phyloP scores from a whole-genome alignment of 2,797 vertebrate genomes.

The Macropus fuliginosus region DNA sequence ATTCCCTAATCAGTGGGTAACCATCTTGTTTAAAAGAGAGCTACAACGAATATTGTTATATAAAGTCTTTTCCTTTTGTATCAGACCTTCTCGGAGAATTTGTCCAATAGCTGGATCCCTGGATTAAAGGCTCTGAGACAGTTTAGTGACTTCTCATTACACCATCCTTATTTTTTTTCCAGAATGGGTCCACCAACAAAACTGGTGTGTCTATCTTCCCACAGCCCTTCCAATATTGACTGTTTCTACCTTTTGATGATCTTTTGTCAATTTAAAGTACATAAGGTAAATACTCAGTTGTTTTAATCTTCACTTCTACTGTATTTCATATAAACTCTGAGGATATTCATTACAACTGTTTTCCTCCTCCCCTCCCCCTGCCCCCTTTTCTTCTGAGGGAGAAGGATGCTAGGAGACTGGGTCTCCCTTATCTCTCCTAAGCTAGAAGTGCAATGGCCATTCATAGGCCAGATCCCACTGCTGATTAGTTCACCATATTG shows the following conservation, averaged over 20 bases:
- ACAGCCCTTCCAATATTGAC: neutral
- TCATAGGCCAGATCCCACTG: too few relatives aligned
- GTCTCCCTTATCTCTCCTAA: too few relatives aligned
- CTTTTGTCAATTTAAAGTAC: neutral
- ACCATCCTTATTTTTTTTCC: neutral
- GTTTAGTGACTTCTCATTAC: neutral
- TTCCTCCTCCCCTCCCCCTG: too few relatives aligned
- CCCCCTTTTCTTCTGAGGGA: too few relatives aligned
- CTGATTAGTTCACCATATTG: neutral
- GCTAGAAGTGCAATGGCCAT: too few relatives aligned
- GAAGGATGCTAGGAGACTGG: too few relatives aligned
- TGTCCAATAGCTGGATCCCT: neutral
- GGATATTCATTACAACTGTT: neutral
- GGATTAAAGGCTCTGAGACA: neutral
- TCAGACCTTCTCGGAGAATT: too few relatives aligned
- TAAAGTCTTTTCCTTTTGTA: neutral
- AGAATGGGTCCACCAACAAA: neutral
- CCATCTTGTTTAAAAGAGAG: neutral
- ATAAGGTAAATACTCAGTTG: neutral
- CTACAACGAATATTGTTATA: neutral
- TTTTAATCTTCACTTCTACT: neutral
- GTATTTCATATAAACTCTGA: neutral
- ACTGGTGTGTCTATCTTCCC: neutral
- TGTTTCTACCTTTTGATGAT: neutral
- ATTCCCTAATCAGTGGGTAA: neutral